Evolutionary conservation across 2,888 invertebrate genomes (phyloP), one percentile per base, ranked within the genome.

Genomic region (Eilema caniola): DNA sequence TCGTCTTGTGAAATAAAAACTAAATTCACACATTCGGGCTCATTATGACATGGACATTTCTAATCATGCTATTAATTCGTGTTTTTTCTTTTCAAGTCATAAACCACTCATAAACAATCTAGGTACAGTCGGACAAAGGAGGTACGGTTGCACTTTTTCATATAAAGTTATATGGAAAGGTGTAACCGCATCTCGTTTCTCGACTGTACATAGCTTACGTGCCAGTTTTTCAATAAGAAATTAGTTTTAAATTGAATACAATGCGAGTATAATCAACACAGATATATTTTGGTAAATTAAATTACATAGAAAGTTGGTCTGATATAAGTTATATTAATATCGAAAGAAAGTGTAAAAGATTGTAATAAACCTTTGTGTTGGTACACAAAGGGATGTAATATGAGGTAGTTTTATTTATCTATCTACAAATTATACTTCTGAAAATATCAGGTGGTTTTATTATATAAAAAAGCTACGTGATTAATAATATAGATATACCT

Each of bases 21-120:
- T 28, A 53, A 63, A 65, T 67, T 71, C 57, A 76, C 62, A 67
- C 71, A 78, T 74, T 76, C 59, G 67, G 75, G 69, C 69, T 76
- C 69, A n/a, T 70, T 70, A 53, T 67, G 69, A 61, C 73, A 69
- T 74, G 79, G 79, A 81, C 65, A 12, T 76, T 77, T 75, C 69
- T 72, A 70, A 80, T 79, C 62, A 61, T 33, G 67, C 12, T 56
- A 53, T 76, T 62, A 80, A 82, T 76, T 83, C 83, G 81, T 77
- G 79, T 80, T 84, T 83, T 79, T 80, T 2, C 5, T 47, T 47
- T 20, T 83, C 85, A 83, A 81, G 77, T 80, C 75, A 69, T 73
- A 74, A 75, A 74, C 64, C n/a, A n/a, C n/a, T n/a, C n/a, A n/a
- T n/a, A n/a, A n/a, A n/a, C n/a, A n/a, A n/a, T n/a, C n/a, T n/a